These are phyloP conservation scores for Halcyon senegalensis DNA, from an alignment of 2,113 vertebrate species.

Conservation along the genomic window DNA sequence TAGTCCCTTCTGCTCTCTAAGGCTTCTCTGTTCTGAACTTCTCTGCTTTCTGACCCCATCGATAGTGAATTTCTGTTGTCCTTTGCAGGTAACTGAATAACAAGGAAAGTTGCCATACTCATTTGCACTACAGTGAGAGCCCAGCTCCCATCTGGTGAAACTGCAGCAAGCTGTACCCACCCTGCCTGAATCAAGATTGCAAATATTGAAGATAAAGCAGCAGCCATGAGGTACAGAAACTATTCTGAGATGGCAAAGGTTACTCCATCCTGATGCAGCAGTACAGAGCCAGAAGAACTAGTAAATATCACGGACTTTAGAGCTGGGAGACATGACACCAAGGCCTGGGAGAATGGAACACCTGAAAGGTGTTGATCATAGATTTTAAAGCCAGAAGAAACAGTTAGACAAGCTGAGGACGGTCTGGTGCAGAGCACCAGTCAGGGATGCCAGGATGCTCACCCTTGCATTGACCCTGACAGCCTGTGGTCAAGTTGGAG, in stretches of 20 bases:
- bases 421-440: background rate
- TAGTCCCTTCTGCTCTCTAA: background rate
- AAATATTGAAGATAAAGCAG: background rate
- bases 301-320: background rate
- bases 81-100: background rate
- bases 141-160: background rate
- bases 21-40: background rate
- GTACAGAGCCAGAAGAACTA: background rate
- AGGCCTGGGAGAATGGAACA: background rate
- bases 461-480: background rate
- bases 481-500: background rate
- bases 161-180: background rate
- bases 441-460: background rate
- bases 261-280: background rate
- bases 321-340: background rate
- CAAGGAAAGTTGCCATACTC: rapidly evolving
- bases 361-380: background rate
- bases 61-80: background rate
- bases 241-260: background rate
- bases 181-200: background rate
- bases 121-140: background rate
- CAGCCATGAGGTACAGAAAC: background rate
- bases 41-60: background rate
- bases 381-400: background rate
- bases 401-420: background rate